Base-by-base conservation (phyloP, 92 coral and sea anemone species). In the Phenganax stokvisi region DNA sequence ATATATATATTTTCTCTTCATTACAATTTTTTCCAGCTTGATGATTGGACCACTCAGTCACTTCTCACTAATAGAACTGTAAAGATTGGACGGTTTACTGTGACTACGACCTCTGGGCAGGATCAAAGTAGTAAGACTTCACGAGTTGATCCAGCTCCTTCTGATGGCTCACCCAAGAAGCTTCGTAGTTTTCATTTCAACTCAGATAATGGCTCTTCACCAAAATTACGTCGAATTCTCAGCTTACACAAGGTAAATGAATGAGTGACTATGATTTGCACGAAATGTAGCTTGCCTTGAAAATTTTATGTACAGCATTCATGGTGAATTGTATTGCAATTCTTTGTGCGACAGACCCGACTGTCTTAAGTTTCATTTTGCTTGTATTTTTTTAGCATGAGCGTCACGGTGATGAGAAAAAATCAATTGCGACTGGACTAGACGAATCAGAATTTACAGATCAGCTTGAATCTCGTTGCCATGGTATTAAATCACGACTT, bases 21-120 rank as follows among this genome's bases (percentile, higher is more conserved):
- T 47, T 68, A 68, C 9, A 68, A 20, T 60, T 10, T 51, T 58
- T n/a, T 82, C 27, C 84, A 94, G 98, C 91, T 94, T 29, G 98
- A 94, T 51, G 98, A 94, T 83, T 94, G 98, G 98, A 94, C 98
- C 0, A 83, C 88, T 13, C 98, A 94, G 13, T 87, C 98, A 9
- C 79, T 94, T 0, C 87, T 94, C 55, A 87, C 91, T 10, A 90
- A 94, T 86, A 86, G 98, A 47, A 88, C 90, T 1, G 88, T 89
- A 10, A 91, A 94, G 29, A 83, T 94, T 0, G 98, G 98, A 6
- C 92, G 98, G 10, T 94, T 94, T 72, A 94, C 98, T 10, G 98
- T 94, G 78, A 94, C 98, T 7, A 92, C 97, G 11, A 84, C 90
- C 25, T 6, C 82, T 61, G 72, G 31, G 2, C 66, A 78, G 63